Evolutionary conservation across 2,797 vertebrate species (phyloP).

Genomic region (Acanthurus lineatus): DNA sequence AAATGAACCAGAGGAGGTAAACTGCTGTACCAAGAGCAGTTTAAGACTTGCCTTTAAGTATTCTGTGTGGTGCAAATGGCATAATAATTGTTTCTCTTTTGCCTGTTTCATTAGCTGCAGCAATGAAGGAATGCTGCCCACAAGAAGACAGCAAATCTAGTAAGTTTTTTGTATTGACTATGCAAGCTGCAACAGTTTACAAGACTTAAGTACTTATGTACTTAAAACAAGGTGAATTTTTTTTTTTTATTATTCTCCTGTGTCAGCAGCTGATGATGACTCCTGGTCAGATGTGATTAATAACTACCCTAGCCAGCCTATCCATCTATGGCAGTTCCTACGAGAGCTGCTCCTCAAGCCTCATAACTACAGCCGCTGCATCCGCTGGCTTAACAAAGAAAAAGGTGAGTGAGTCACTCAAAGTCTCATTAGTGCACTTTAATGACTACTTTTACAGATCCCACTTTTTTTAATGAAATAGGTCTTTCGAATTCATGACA

Average conservation of each 20-base stretch:
- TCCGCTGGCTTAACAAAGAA: slow-evolving; percentile 97
- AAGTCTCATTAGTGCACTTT: neutral
- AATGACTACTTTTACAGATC: neutral
- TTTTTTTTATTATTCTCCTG: too few species aligned
- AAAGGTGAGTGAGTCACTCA: slow-evolving; percentile 85
- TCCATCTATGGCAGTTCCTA: slow-evolving; percentile 97
- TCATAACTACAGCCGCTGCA: slow-evolving; percentile 93
- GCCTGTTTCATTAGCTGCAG: slow-evolving; percentile 85
- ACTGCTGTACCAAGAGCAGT: neutral
- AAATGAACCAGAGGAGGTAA: neutral
- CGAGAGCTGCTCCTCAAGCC: slow-evolving; percentile 94
- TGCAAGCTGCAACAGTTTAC: neutral
- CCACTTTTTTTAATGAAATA: neutral
- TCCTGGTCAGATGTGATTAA: slow-evolving; percentile 90
- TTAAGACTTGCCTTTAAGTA: neutral
- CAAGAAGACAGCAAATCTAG: slow-evolving; percentile 76
- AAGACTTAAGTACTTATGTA: neutral
- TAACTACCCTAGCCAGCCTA: slow-evolving; percentile 91
- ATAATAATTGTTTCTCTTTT: neutral
- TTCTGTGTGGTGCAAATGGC: neutral
- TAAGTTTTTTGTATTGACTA: slow-evolving; percentile 16
- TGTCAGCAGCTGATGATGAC: slow-evolving; percentile 78
- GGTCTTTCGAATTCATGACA: neutral
- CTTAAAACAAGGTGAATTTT: slow-evolving; percentile 5
- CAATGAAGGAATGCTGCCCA: slow-evolving; percentile 91